Conservation (phyloP, 2,797 vertebrate species). For the Rhabdomys pumilio region DNA sequence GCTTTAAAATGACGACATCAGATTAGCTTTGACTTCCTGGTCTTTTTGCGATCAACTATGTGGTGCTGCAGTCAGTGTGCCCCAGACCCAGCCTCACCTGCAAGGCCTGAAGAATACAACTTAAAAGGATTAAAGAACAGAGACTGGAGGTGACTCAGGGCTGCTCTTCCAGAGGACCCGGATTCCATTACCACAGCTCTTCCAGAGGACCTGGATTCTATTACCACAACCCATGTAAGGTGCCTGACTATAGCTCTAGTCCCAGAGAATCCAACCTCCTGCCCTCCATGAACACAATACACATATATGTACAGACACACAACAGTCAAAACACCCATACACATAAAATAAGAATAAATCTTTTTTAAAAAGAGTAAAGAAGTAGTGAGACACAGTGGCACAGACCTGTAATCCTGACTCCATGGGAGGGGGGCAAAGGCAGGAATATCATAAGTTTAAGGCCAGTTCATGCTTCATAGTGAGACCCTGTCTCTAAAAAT, state of each 20-base stretch:
- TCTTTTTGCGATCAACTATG: background rate
- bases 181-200: background rate
- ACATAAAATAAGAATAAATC: background rate
- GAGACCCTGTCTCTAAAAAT: background rate
- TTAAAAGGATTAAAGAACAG: background rate
- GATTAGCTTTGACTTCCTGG: slow-evolving; percentile 9
- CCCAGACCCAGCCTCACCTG: slow-evolving; percentile 13
- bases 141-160: background rate
- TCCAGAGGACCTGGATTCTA: background rate
- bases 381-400: background rate
- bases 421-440: background rate
- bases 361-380: background rate
- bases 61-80: background rate
- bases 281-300: background rate
- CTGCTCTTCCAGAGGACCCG: background rate
- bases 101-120: background rate
- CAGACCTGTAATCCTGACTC: background rate
- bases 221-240: background rate
- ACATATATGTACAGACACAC: background rate
- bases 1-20: background rate
- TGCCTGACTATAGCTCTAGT: background rate
- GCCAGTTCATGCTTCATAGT: background rate
- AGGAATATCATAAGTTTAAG: background rate
- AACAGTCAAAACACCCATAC: background rate
- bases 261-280: background rate